These are phyloP conservation scores for Polietes domitor DNA, from an alignment of 2,888 invertebrate species.

Conservation along the genomic window DNA sequence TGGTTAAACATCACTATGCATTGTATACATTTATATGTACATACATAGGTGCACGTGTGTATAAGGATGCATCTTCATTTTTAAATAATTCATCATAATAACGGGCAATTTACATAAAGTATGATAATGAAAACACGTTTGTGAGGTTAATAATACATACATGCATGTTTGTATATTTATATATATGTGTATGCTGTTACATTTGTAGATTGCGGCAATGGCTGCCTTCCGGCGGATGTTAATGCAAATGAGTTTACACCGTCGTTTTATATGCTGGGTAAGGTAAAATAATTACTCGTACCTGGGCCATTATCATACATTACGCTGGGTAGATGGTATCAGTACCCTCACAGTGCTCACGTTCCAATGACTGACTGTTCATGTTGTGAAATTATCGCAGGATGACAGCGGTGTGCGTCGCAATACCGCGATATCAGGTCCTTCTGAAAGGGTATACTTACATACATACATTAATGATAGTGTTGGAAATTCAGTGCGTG, in stretches of 20 bases:
- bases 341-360: not conserved
- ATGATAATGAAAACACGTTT: constrained; percentile 39
- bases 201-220: not conserved
- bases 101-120: constrained; percentile 28
- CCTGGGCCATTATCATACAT: not conserved
- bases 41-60: not conserved
- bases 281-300: not conserved
- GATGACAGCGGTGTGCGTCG: not conserved
- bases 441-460: no score
- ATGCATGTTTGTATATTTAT: not conserved
- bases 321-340: not conserved
- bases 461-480: no score
- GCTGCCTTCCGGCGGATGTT: not conserved
- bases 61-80: constrained; percentile 16
- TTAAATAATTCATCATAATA: constrained; percentile 30
- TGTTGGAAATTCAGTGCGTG: no score
- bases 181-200: no score
- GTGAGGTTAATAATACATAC: not conserved
- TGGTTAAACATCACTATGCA: no score
- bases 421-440: no score
- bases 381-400: not conserved
- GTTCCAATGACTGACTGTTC: not conserved
- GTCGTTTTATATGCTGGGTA: not conserved
- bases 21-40: not conserved
- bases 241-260: constrained; percentile 6